Evolutionary conservation across 1,140 invertebrate species (phyloP).

Genomic region (Polyergus mexicanus): DNA sequence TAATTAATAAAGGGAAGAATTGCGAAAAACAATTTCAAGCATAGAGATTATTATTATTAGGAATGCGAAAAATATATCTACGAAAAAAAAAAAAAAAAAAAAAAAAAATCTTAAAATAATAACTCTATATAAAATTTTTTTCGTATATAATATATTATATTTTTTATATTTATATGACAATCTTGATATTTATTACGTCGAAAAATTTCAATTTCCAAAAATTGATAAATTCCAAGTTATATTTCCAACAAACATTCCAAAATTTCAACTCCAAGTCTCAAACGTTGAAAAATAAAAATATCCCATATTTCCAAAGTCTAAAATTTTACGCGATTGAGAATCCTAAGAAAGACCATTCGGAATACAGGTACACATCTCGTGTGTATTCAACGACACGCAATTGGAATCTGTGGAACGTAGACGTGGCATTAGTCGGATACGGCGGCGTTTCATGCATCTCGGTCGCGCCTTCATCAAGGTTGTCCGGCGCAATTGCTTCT

Average conservation of each 20-base stretch:
- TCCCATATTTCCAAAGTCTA: neutral
- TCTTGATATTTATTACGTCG: too few relatives aligned
- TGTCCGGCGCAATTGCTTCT: constrained; percentile 24
- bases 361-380: neutral
- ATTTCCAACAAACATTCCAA: neutral
- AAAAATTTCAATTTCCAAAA: neutral
- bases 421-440: constrained; percentile 39
- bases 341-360: constrained; percentile 8
- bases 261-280: neutral
- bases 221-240: neutral
- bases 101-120: too few relatives aligned
- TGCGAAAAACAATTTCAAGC: neutral
- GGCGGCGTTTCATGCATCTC: constrained; percentile 59
- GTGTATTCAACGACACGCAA: constrained; percentile 45
- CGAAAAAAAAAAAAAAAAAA: too few relatives aligned
- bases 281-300: neutral
- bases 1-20: neutral
- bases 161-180: neutral
- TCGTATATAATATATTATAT: neutral
- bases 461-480: constrained; percentile 58
- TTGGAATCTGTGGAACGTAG: constrained; percentile 51
- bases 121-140: neutral
- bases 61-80: too few relatives aligned
- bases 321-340: neutral
- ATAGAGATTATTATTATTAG: neutral